Evolutionary conservation across 1,140 invertebrate genomes (phyloP), one percentile per base, ranked within the genome.

Genomic region (Halictus rubicundus): DNA sequence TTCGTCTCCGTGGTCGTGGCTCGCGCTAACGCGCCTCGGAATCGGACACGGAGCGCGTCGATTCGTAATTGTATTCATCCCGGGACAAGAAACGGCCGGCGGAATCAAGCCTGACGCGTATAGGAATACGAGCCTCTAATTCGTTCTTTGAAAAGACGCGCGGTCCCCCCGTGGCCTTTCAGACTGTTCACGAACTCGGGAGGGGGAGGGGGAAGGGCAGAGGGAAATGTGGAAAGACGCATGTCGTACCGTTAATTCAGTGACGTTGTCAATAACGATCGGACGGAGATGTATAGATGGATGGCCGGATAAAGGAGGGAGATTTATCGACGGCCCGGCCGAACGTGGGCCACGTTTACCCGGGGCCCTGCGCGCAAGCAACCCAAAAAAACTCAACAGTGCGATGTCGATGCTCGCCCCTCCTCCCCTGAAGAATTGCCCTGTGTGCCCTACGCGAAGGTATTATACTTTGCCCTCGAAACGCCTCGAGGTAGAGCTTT

Each of bases 181-280:
- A 9, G n/a, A 6, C 54, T 7, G 54, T 9, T 9, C 21, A 9
- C 21, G 14, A 21, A 4, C 4, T 2, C 0, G 21, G 54, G 19
- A n/a, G 54, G n/a, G n/a, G 54, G 0, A n/a, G n/a, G 54, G 19
- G 16, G 49, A 52, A 8, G 49, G 21, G 49, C 49, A 54, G 49
- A 57, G 54, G 42, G 57, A 73, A 75, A 81, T 42, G 25, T 46
- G 37, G 32, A 71, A 70, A 72, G 72, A 80, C 52, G 23, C 59
- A 54, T 25, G 14, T 64, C 64, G 63, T 85, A 85, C 83, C 83
- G 85, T 86, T 86, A 86, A 86, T 85, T 85, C 83, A 77, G 72
- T 73, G 84, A 78, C 73, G 83, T 57, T 86, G 83, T 83, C 84
- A 85, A 85, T 86, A 86, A 85, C 80, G 74, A 85, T 85, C 81